Percentiles rank a stretch among this genome's conserved stretches.
phyloP scores from a whole-genome alignment of 2,888 invertebrate species.

The Acrocyrtus sp. region DNA sequence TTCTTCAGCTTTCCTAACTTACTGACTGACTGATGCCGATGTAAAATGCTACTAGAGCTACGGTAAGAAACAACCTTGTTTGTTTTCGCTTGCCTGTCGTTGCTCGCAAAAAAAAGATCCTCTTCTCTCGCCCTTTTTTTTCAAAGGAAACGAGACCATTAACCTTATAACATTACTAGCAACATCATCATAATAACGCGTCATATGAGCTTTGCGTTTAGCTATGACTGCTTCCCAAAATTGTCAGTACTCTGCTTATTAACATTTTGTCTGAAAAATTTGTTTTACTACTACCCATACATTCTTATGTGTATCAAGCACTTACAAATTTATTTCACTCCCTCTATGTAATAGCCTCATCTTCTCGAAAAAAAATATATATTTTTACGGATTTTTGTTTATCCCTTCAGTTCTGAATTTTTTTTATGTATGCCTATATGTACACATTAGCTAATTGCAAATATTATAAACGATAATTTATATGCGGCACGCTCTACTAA shows the following conservation, averaged over 20 bases:
- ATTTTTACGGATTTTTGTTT: slow-evolving; percentile 6
- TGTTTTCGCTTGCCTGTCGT: background rate
- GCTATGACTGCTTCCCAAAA: background rate
- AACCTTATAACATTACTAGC: slow-evolving; percentile 19
- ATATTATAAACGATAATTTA: slow-evolving; percentile 6
- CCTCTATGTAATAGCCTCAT: too few relatives aligned
- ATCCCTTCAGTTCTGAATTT: too few relatives aligned
- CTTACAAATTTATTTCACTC: background rate
- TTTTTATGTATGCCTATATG: too few relatives aligned
- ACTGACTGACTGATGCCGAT: background rate
- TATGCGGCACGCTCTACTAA: slow-evolving; percentile 44
- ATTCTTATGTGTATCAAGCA: background rate
- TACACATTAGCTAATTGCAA: too few relatives aligned
- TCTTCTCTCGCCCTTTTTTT: background rate
- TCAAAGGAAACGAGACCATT: slow-evolving; percentile 5
- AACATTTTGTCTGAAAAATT: background rate
- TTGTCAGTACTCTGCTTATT: background rate
- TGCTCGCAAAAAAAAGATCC: background rate
- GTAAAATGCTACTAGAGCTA: too few relatives aligned
- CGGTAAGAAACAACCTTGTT: slow-evolving; percentile 10
- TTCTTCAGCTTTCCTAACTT: too few relatives aligned
- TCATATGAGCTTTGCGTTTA: background rate
- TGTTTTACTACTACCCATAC: background rate
- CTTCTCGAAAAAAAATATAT: slow-evolving; percentile 24
- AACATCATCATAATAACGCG: slow-evolving; percentile 1